Conservation (phyloP, 2,888 invertebrate species). For the Rhamphomyia laevipes region DNA sequence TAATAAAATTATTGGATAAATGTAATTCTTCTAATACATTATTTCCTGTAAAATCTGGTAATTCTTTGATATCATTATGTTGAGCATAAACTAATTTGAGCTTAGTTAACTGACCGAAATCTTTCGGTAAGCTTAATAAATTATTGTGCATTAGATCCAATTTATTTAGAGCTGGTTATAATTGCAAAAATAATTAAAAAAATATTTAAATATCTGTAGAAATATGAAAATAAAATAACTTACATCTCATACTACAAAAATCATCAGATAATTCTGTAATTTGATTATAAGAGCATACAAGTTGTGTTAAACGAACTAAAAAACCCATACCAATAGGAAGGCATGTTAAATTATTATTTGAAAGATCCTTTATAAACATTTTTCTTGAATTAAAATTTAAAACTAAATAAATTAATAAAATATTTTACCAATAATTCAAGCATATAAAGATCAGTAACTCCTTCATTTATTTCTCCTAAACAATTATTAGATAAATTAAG, state of each 20-base stretch:
- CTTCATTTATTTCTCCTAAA: conserved; percentile 52
- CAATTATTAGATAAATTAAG: conserved; percentile 66
- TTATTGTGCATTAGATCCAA: conserved; percentile 64
- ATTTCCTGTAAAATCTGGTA: conserved; percentile 71
- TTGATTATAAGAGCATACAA: conserved; percentile 64
- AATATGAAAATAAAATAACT: conserved; percentile 23
- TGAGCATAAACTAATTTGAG: conserved; percentile 65
- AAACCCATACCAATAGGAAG: conserved; percentile 76
- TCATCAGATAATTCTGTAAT: conserved; percentile 66
- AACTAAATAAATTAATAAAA: neutral
- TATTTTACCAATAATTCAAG: conserved; percentile 55
- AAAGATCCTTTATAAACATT: conserved; percentile 53
- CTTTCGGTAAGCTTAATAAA: conserved; percentile 49
- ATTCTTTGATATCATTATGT: conserved; percentile 63
- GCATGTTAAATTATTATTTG: conserved; percentile 58
- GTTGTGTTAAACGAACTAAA: conserved; percentile 59
- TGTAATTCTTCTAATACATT: conserved; percentile 65
- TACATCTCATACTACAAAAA: conserved; percentile 72
- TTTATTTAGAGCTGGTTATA: conserved; percentile 44
- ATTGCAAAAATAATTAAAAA: neutral
- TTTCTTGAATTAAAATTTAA: neutral
- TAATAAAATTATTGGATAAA: conserved; percentile 70
- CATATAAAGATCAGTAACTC: conserved; percentile 68
- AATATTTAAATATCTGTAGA: neutral
- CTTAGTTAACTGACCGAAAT: conserved; percentile 59